phyloP scores from a whole-genome alignment of 2,797 vertebrate genomes.

The Falco berigora region DNA sequence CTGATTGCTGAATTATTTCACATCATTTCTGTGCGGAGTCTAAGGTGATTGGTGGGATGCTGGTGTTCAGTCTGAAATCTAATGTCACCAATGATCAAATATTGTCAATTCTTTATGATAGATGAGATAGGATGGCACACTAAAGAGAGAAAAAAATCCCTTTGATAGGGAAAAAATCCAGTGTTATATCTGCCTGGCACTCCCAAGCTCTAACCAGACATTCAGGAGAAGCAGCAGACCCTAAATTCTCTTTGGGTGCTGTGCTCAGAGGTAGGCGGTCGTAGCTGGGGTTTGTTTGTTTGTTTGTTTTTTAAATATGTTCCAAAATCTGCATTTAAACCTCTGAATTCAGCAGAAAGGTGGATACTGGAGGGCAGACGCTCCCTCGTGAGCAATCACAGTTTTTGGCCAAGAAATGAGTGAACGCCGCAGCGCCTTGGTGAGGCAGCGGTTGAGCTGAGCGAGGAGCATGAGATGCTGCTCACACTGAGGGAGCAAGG shows the following conservation, averaged over 20 bases:
- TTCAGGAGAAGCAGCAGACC: not conserved
- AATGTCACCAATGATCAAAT: not conserved
- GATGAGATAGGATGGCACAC: not conserved
- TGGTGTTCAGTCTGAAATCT: not conserved
- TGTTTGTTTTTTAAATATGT: not conserved
- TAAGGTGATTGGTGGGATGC: rapidly evolving
- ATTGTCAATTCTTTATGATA: not conserved
- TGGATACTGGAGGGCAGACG: rapidly evolving
- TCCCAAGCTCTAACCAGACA: not conserved
- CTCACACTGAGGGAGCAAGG: not conserved
- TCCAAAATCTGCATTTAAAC: not conserved
- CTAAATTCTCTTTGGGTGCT: not conserved
- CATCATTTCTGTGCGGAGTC: not conserved
- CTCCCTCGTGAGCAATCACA: not conserved
- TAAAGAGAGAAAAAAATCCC: not conserved
- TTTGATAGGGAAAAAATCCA: not conserved
- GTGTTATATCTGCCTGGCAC: rapidly evolving
- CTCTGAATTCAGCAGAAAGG: not conserved
- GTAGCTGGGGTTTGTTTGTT: rapidly evolving
- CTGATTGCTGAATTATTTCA: not conserved
- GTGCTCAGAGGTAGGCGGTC: not conserved
- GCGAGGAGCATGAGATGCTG: rapidly evolving
- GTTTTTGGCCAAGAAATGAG: not conserved
- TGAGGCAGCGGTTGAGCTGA: rapidly evolving
- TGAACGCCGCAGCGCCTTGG: rapidly evolving